These are phyloP conservation scores for Axis porcinus DNA, from an alignment of 2,113 vertebrate genomes.

Conservation along the genomic window DNA sequence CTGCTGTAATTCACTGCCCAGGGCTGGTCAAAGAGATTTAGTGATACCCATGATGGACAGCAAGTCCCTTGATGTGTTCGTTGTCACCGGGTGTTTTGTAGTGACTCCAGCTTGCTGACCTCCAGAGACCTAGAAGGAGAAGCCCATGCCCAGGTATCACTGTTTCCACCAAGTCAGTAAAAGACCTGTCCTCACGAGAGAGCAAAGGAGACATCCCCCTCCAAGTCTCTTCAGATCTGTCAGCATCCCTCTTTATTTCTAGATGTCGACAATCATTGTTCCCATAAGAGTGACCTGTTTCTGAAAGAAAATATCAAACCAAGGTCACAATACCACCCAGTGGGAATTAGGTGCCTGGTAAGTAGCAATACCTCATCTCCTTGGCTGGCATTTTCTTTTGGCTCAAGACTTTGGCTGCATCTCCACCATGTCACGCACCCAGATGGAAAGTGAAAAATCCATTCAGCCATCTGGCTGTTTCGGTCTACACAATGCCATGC, in stretches of 20 bases:
- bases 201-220: not conserved
- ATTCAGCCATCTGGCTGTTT: slow-evolving; percentile 73
- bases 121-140: slow-evolving; percentile 61
- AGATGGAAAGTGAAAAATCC: slow-evolving; percentile 75
- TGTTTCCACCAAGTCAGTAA: not conserved
- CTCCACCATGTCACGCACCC: slow-evolving; percentile 72
- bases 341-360: slow-evolving; percentile 66
- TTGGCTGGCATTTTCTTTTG: slow-evolving; percentile 76
- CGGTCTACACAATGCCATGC: slow-evolving; percentile 70
- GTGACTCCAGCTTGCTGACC: slow-evolving; percentile 80
- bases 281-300: slow-evolving; percentile 27
- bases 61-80: slow-evolving; percentile 78
- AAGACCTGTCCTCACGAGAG: not conserved
- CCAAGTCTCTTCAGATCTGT: not conserved
- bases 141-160: not conserved
- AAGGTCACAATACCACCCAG: slow-evolving; percentile 57
- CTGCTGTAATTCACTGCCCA: slow-evolving; percentile 86
- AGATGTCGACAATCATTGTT: not conserved
- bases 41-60: slow-evolving; percentile 84
- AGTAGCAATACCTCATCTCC: slow-evolving; percentile 73
- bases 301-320: slow-evolving; percentile 42
- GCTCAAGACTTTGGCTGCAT: slow-evolving; percentile 68
- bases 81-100: slow-evolving; percentile 77
- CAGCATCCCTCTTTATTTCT: slow-evolving; percentile 33
- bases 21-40: slow-evolving; percentile 86